Base-by-base conservation (phyloP, 2,797 vertebrate species). In the Sciurus carolinensis region DNA sequence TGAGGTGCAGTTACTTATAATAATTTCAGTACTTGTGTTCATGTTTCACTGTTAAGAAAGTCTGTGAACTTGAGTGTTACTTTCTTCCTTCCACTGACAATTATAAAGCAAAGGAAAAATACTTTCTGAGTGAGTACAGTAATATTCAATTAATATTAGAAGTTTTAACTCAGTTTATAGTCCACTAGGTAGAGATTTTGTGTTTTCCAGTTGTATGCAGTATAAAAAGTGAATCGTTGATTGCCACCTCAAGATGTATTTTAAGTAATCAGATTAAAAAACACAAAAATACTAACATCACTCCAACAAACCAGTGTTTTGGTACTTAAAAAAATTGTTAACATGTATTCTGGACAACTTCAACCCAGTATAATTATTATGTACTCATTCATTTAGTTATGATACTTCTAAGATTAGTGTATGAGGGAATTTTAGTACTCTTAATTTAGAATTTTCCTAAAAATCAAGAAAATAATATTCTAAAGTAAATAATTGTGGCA, bases 91-190 rank as follows among this genome's bases (percentile, higher is more conserved):
- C 20, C 12, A 9, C 15, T 71, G 64, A 93, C 28, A 77, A 84
- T 87, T 91, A 83, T 73, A 75, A 76, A 93, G 18, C 81, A 66
- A 87, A 0, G 52, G 57, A 84, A 91, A 82, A 77, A 79, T 82
- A 47, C 39, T 97, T 67, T 90, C 33, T 87, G 64, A 87, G 30
- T 77, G 36, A 82, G 24, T 79, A 7, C 42, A 91, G 12, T 91
- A 57, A 90, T 84, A 66, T n/a, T 92, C 39, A 73, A 33, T 75
- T 92, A 76, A 88, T 88, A 64, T 62, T 85, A 66, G 85, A 84
- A n/a, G 20, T 90, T 77, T 50, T 77, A 84, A 11, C 69, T 66
- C 18, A 75, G 57, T 79, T 87, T 57, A 67, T 26, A 90, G 33
- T 67, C 96, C 18, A 87, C 57, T 92, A 36, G 39, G 4, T 67